These are phyloP conservation scores for Nothura maculosa DNA, from an alignment of 2,797 vertebrate species.

Conservation along the genomic window DNA sequence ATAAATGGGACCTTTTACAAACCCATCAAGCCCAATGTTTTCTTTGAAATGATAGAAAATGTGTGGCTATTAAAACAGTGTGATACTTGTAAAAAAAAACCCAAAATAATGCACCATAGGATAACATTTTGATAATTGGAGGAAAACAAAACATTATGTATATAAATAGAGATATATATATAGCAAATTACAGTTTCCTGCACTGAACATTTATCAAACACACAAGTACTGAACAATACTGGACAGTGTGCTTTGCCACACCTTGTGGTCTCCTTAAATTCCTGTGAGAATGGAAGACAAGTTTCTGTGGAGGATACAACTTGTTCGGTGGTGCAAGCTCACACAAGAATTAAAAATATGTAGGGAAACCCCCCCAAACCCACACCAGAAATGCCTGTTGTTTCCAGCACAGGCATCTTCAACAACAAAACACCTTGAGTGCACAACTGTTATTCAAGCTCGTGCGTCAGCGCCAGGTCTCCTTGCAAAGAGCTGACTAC, in stretches of 20 bases:
- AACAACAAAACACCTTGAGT: not conserved
- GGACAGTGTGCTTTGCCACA: conserved; percentile 56
- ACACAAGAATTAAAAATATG: conserved; percentile 14
- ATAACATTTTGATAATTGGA: conserved; percentile 68
- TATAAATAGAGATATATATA: conserved; percentile 68
- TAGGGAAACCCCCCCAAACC: not conserved
- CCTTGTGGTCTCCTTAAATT: conserved; percentile 61
- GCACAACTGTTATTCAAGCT: conserved; percentile 29
- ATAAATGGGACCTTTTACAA: conserved; percentile 56
- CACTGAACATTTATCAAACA: conserved; percentile 80
- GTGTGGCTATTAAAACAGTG: conserved; percentile 69
- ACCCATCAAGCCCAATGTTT: conserved; percentile 19
- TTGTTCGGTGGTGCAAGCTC: conserved; percentile 77
- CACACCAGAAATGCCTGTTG: conserved; percentile 2
- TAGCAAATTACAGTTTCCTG: conserved; percentile 82
- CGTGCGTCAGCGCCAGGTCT: not conserved
- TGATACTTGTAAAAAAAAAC: conserved; percentile 61
- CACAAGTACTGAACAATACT: conserved; percentile 78
- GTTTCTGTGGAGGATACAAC: conserved; percentile 54
- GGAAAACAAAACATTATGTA: conserved; percentile 73
- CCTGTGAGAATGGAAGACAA: conserved; percentile 81
- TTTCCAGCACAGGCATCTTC: conserved; percentile 41
- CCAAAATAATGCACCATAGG: conserved; percentile 71
- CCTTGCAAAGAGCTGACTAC: not conserved
- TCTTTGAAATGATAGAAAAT: conserved; percentile 46